A percentile compares a stretch with the other conserved stretches of the same genome.
These are phyloP conservation scores for Butorides virescens DNA, from an alignment of 2,113 vertebrate genomes.

Conservation along the genomic window DNA sequence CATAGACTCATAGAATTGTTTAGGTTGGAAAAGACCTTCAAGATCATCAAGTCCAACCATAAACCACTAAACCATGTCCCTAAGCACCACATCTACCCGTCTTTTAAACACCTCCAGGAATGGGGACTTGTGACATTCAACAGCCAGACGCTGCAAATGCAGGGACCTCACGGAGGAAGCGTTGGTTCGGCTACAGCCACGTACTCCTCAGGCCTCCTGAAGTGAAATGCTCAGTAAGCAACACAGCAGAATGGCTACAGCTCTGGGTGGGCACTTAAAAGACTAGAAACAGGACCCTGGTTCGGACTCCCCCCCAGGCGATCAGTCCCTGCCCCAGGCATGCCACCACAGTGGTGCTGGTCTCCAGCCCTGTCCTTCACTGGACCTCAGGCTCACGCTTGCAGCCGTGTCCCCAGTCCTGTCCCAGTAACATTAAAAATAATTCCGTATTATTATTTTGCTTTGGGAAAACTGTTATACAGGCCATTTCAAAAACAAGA, in stretches of 20 bases:
- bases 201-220: background rate
- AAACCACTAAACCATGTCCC: too few species aligned
- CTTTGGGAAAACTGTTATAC: background rate
- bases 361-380: background rate
- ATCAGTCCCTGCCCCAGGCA: background rate
- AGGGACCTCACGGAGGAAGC: background rate
- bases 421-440: background rate
- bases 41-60: too few species aligned
- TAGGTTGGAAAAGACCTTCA: too few species aligned
- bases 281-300: background rate
- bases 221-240: background rate
- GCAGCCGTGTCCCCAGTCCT: background rate
- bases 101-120: too few species aligned
- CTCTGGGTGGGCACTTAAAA: background rate
- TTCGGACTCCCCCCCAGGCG: background rate
- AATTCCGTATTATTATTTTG: background rate
- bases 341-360: background rate
- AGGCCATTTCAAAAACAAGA: background rate
- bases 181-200: background rate
- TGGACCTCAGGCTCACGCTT: rapidly evolving
- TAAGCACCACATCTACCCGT: too few species aligned
- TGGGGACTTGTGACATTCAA: background rate
- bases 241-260: background rate
- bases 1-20: too few species aligned
- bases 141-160: background rate